These are phyloP conservation scores for Anas platyrhynchos DNA, from an alignment of 2,113 vertebrate genomes.

Conservation along the genomic window DNA sequence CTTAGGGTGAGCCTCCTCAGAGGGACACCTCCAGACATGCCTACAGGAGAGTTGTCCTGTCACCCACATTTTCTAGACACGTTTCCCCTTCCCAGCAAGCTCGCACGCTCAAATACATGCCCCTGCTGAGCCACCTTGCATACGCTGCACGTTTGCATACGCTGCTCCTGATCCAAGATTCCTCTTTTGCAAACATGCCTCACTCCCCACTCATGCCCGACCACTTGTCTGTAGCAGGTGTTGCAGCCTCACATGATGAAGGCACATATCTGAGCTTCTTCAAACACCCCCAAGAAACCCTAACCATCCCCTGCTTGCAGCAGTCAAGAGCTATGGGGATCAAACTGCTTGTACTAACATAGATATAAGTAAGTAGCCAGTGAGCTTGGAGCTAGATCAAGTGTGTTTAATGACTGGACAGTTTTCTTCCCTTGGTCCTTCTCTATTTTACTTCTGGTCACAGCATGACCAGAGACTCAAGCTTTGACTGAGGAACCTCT, in stretches of 20 bases:
- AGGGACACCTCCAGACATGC: background rate
- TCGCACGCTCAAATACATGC: background rate
- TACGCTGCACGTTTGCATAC: background rate
- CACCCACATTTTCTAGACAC: background rate
- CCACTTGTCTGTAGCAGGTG: background rate
- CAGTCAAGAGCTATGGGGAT: background rate
- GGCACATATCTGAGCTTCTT: background rate
- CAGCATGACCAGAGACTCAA: background rate
- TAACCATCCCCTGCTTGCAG: background rate
- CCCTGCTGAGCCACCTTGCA: accelerated
- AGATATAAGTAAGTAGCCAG: background rate
- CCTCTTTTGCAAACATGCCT: background rate
- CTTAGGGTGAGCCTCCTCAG: background rate
- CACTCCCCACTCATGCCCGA: background rate
- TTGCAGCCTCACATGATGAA: background rate
- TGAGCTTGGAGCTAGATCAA: background rate
- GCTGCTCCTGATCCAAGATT: background rate
- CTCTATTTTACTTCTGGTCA: background rate
- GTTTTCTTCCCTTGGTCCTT: background rate
- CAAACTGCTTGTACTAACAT: background rate
- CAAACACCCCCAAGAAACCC: background rate
- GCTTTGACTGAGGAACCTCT: background rate
- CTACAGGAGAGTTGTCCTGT: background rate
- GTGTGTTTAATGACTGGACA: background rate
- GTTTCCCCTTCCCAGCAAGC: background rate